Percentiles rank a stretch among this genome's conserved stretches.
These are phyloP conservation scores for Neolamprologus devosi DNA, from an alignment of 2,113 vertebrate species.

Conservation along the genomic window DNA sequence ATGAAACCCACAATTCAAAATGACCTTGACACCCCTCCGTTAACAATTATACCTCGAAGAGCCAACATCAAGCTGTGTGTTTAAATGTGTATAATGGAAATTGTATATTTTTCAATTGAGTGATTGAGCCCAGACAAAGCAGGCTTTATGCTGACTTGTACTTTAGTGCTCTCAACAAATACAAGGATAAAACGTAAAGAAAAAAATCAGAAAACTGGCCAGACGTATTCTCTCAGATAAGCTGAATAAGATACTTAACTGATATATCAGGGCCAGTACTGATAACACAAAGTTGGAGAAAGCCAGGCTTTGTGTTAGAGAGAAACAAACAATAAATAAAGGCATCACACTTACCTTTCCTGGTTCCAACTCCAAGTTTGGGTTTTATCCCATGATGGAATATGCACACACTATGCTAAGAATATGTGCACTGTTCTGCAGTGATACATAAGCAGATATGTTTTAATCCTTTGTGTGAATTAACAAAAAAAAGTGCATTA, in stretches of 20 bases:
- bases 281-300: background rate
- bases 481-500: conserved; percentile 48
- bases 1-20: background rate
- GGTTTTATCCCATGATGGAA: background rate
- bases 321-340: background rate
- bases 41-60: background rate
- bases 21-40: background rate
- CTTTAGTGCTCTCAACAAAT: background rate
- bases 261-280: background rate
- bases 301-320: background rate
- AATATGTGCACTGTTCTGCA: background rate
- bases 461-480: conserved; percentile 46
- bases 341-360: background rate
- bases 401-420: background rate
- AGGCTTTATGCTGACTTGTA: background rate
- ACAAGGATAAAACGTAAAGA: background rate
- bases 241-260: background rate
- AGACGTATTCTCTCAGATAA: background rate
- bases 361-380: background rate
- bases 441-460: conserved; percentile 16
- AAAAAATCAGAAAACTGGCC: background rate
- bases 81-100: background rate
- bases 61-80: background rate
- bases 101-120: background rate
- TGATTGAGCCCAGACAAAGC: background rate